Base-by-base conservation (phyloP, 2,888 invertebrate genomes). In the Eremobia ochroleuca region DNA sequence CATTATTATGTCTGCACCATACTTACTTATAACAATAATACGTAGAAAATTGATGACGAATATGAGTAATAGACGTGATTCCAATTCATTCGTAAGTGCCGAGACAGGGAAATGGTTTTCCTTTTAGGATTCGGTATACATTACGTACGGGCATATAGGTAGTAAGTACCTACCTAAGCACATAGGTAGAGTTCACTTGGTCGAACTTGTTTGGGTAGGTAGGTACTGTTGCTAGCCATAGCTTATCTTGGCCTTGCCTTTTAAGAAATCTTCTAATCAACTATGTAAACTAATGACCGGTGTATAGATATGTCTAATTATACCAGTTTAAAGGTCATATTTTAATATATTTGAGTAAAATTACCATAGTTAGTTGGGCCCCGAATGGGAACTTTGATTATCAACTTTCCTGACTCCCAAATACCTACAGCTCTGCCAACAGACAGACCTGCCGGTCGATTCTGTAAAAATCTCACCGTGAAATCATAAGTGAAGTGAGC, bases 11-110 rank as follows among this genome's bases (percentile, higher is more conserved):
- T 37, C 46, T 71, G 25, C 40, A 69, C 18, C 59, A 18, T 55
- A 70, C 77, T 69, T 76, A 81, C 77, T 83, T 84, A 85, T 86
- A 85, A 71, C 65, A 64, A 62, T 40, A 82, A 21, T 13, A 70
- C 78, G 76, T 76, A 40, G 70, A 81, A 74, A 77, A 88, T 81
- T 66, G 52, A 77, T 84, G 84, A 84, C 81, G 73, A 78, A 81
- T 76, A 65, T 80, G 70, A 83, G 83, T 74, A 81, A 88, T 69
- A 73, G 28, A 28, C 25, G 37, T 77, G 66, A 66, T 43, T 76
- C 46, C 37, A 75, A 15, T 75, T 62, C 21, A n/a, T 40, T 31
- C 40, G 15, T 62, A 49, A 11, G 59, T 59, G 34, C 13, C 25
- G 18, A 8, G 6, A 13, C 13, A 52, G 2, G 5, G 28, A 34